A percentile compares a stretch with the other conserved stretches of the same genome.
These are phyloP conservation scores for Drosophila greeni DNA, from an alignment of 2,888 invertebrate species.

Conservation along the genomic window DNA sequence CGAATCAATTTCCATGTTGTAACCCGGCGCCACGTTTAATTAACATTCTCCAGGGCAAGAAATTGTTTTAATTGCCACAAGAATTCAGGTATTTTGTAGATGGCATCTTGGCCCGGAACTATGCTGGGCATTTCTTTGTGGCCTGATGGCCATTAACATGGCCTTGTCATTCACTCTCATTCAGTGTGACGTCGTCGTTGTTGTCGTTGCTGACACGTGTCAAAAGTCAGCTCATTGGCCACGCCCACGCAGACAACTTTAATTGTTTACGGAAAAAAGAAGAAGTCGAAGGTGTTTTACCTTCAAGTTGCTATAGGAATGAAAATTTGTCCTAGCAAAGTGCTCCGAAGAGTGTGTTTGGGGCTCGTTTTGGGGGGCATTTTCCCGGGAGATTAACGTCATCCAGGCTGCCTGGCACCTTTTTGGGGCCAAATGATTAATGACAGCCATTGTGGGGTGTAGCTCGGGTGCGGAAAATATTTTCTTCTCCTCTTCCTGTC, in stretches of 20 bases:
- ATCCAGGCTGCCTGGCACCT: slow-evolving; percentile 59
- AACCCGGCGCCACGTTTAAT: slow-evolving; percentile 18
- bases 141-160: slow-evolving; percentile 43
- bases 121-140: slow-evolving; percentile 43
- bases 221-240: slow-evolving; percentile 53
- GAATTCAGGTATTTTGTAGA: slow-evolving; percentile 33
- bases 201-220: slow-evolving; percentile 57
- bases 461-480: slow-evolving; percentile 9
- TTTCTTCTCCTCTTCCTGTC: slow-evolving; percentile 10
- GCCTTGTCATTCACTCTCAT: slow-evolving; percentile 47
- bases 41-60: slow-evolving; percentile 16
- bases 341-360: slow-evolving; percentile 9
- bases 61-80: slow-evolving; percentile 28
- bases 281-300: slow-evolving; percentile 1
- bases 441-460: slow-evolving; percentile 61
- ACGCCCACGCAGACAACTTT: slow-evolving; percentile 55
- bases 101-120: slow-evolving; percentile 39
- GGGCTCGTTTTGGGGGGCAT: not conserved
- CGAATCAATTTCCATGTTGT: not conserved
- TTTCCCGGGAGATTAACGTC: slow-evolving; percentile 38
- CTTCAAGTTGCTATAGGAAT: slow-evolving; percentile 7
- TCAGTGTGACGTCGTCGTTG: slow-evolving; percentile 30
- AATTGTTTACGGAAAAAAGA: slow-evolving; percentile 51
- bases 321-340: not conserved
- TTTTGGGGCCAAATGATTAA: slow-evolving; percentile 70